A percentile compares a stretch with the other conserved stretches of the same genome.
phyloP scores from a whole-genome alignment of 2,797 vertebrate genomes.

The Sternotherus odoratus region DNA sequence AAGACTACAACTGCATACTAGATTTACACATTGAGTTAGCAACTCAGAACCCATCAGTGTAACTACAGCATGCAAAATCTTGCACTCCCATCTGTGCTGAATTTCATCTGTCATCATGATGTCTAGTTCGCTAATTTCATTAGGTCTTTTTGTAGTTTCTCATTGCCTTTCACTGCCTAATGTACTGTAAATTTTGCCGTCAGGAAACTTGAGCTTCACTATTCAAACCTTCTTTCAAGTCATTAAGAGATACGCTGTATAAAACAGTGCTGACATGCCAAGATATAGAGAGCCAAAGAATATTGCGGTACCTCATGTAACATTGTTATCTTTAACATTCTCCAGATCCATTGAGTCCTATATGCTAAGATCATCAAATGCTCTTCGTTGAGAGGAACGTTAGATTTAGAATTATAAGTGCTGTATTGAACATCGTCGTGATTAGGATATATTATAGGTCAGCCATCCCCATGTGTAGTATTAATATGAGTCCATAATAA shows the following conservation, averaged over 20 bases:
- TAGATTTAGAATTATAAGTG: neutral
- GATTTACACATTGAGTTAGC: constrained; percentile 5
- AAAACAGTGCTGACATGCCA: neutral
- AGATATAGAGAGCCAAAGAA: neutral
- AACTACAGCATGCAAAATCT: neutral
- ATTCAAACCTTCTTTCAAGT: neutral
- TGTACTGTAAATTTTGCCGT: neutral
- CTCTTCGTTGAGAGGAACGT: neutral
- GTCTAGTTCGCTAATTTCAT: constrained; percentile 32
- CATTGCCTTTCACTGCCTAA: neutral
- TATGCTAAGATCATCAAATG: neutral
- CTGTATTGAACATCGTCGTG: neutral
- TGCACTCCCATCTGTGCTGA: neutral
- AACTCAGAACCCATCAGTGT: neutral
- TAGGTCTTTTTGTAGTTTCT: constrained; percentile 14
- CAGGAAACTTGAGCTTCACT: constrained; percentile 4
- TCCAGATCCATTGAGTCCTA: neutral
- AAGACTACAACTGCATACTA: neutral
- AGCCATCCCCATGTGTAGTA: neutral
- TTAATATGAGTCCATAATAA: constrained; percentile 7
- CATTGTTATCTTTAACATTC: neutral
- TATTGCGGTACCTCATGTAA: neutral
- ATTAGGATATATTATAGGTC: neutral
- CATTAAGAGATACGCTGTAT: neutral
- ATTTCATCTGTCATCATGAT: constrained; percentile 16